Percentiles rank a stretch among this genome's conserved stretches.
Evolutionary conservation across 2,888 invertebrate genomes (phyloP).

Genomic region (Callimorpha dominula): DNA sequence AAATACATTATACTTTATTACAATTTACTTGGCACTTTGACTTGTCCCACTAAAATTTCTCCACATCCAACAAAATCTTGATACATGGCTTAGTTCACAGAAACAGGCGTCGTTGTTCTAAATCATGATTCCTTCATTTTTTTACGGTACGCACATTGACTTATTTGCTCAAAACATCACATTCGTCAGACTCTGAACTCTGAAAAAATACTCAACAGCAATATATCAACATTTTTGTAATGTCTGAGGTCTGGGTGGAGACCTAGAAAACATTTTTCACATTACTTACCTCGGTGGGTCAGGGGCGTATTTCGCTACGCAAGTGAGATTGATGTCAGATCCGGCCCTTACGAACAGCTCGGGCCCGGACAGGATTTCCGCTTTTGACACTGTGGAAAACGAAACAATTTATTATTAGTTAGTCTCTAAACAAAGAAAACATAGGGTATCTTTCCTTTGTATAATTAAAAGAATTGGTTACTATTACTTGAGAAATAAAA

Average conservation of each 20-base stretch:
- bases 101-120: no score
- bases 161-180: not conserved
- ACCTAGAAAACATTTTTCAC: slow-evolving; percentile 35
- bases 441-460: not conserved
- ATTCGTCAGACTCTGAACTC: not conserved
- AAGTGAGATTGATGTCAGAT: slow-evolving; percentile 96
- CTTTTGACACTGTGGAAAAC: slow-evolving; percentile 91
- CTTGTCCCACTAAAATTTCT: not conserved
- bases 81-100: no score
- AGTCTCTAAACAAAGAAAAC: not conserved
- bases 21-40: not conserved
- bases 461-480: no score
- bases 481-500: no score
- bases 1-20: no score
- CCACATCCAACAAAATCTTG: no score
- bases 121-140: no score
- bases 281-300: slow-evolving; percentile 91
- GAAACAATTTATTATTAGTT: slow-evolving; percentile 33
- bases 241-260: slow-evolving; percentile 21
- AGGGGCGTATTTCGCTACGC: slow-evolving; percentile 93
- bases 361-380: slow-evolving; percentile 94
- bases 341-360: slow-evolving; percentile 96
- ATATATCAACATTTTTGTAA: slow-evolving; percentile 56
- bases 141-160: no score
- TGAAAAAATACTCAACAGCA: slow-evolving; percentile 43